phyloP scores from a whole-genome alignment of 2,797 vertebrate species.

The Clarias pachynema region DNA sequence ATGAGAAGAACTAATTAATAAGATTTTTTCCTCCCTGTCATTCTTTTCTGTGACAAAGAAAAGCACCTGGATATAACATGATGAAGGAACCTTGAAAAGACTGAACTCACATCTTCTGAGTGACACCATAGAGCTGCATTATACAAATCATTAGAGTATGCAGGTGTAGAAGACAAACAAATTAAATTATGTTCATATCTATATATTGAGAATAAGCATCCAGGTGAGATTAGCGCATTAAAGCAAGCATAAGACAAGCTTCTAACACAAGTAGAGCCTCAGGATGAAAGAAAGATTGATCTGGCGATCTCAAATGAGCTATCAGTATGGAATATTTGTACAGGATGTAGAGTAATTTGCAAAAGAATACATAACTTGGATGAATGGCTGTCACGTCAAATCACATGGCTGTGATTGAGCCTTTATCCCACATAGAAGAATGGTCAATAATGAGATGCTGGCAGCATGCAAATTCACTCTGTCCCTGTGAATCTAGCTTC shows the following conservation, averaged over 20 bases:
- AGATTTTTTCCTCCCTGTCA: not conserved
- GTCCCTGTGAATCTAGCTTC: conserved; percentile 4
- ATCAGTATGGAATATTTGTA: not conserved
- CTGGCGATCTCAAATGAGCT: not conserved
- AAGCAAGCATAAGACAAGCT: not conserved
- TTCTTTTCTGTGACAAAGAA: not conserved
- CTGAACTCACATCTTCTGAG: not conserved
- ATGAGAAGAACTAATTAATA: not conserved
- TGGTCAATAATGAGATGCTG: conserved; percentile 25
- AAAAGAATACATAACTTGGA: not conserved
- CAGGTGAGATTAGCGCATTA: not conserved
- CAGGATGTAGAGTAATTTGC: not conserved
- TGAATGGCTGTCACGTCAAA: conserved; percentile 8
- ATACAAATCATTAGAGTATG: not conserved
- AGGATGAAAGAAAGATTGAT: not conserved
- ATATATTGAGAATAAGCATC: not conserved
- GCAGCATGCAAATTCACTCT: conserved; percentile 8
- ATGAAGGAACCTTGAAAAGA: not conserved
- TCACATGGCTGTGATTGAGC: conserved; percentile 7
- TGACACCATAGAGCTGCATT: not conserved
- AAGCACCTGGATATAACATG: not conserved
- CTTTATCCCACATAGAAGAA: conserved; percentile 22
- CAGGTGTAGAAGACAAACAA: not conserved
- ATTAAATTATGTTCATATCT: not conserved
- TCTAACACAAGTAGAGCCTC: not conserved